Percentiles rank a stretch among this genome's conserved stretches.
Evolutionary conservation across 2,113 vertebrate genomes (phyloP).

Genomic region (Trematomus loennbergii): DNA sequence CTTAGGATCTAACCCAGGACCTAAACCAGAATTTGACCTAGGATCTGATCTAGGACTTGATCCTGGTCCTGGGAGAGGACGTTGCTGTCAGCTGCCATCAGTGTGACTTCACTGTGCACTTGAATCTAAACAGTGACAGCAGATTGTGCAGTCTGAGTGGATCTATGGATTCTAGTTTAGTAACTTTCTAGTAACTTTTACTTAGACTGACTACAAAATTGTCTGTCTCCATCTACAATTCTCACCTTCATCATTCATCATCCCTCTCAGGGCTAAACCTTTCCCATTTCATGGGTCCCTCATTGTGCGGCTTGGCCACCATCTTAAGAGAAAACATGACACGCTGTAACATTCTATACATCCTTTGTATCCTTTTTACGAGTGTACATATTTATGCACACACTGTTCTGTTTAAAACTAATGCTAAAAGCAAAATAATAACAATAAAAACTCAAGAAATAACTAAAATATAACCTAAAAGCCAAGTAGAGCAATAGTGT

Average conservation of each 20-base stretch:
- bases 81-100: neutral
- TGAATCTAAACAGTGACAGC: neutral
- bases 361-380: conserved; percentile 50
- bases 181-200: neutral
- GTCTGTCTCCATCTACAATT: neutral
- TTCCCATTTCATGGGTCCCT: conserved; percentile 43
- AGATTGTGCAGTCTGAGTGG: conserved; percentile 3
- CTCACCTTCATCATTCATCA: neutral
- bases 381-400: conserved; percentile 70
- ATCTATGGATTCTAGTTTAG: neutral
- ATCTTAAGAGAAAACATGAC: conserved; percentile 54
- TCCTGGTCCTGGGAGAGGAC: too few species aligned
- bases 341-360: conserved; percentile 37
- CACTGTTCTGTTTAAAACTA: conserved; percentile 71
- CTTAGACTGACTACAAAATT: neutral
- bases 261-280: neutral
- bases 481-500: conserved; percentile 59
- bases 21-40: too few species aligned
- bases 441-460: conserved; percentile 62
- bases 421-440: conserved; percentile 64
- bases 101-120: neutral
- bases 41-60: too few species aligned
- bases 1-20: too few species aligned
- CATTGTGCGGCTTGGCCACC: conserved; percentile 60
- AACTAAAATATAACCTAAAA: conserved; percentile 56